Conservation (phyloP, 2,888 invertebrate genomes). For the Drosophila prolongata region DNA sequence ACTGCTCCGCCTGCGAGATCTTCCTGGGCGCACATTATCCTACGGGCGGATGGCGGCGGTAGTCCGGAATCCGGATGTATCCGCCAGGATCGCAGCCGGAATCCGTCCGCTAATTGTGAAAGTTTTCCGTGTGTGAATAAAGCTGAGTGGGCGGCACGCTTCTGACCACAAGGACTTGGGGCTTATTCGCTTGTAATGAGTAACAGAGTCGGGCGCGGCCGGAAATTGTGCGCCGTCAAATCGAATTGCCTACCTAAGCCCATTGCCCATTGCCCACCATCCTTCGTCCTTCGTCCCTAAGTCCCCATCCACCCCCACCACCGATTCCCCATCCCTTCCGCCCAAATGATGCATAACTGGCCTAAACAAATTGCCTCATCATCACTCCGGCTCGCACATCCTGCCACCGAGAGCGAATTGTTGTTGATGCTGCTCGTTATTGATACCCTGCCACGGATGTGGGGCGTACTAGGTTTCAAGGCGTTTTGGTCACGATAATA, state of each 20-base stretch:
- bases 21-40: slow-evolving; percentile 57
- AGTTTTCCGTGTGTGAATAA: slow-evolving; percentile 27
- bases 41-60: slow-evolving; percentile 2
- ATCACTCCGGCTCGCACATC: slow-evolving; percentile 33
- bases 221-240: slow-evolving; percentile 39
- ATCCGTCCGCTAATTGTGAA: slow-evolving; percentile 10
- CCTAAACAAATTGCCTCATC: slow-evolving; percentile 51
- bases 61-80: neutral
- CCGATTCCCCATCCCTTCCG: neutral
- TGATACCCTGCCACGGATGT: slow-evolving; percentile 7
- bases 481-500: too few relatives aligned
- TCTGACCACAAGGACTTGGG: slow-evolving; percentile 21
- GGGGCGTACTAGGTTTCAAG: neutral
- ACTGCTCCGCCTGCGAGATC: slow-evolving; percentile 50
- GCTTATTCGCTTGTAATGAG: slow-evolving; percentile 37
- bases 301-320: neutral
- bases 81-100: neutral
- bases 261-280: slow-evolving; percentile 1
- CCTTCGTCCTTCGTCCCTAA: slow-evolving; percentile 6
- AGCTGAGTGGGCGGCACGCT: slow-evolving; percentile 13
- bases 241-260: slow-evolving; percentile 35
- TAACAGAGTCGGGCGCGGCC: slow-evolving; percentile 21
- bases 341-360: slow-evolving; percentile 49
- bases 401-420: slow-evolving; percentile 12
- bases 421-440: neutral